Percentiles rank a stretch among this genome's conserved stretches.
Evolutionary conservation across 2,888 invertebrate genomes (phyloP).

Genomic region (Hirtodrosophila confusa): DNA sequence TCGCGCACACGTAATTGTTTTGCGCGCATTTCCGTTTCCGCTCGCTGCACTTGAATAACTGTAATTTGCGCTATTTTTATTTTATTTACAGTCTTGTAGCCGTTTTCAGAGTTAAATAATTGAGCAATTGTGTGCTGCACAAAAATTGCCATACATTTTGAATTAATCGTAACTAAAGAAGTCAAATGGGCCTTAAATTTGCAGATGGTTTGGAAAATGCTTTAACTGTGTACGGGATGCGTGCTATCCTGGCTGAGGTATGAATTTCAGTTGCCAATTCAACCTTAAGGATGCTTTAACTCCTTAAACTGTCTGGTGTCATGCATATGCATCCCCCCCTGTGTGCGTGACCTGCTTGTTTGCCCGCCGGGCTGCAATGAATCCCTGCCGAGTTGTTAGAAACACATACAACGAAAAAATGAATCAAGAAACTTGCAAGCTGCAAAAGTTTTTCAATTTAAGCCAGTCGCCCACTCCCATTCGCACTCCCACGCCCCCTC

Average conservation of each 20-base stretch:
- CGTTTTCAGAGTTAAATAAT: constrained; percentile 43
- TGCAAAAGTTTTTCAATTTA: constrained; percentile 76
- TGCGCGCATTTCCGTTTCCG: constrained; percentile 77
- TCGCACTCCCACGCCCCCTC: not conserved
- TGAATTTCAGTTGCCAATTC: constrained; percentile 15
- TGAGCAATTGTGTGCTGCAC: constrained; percentile 37
- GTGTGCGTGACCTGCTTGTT: constrained; percentile 33
- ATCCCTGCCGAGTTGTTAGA: constrained; percentile 54
- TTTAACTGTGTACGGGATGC: not conserved
- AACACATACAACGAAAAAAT: constrained; percentile 32
- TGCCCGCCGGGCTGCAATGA: constrained; percentile 54
- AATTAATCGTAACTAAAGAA: not conserved
- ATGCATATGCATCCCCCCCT: constrained; percentile 28
- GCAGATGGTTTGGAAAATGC: constrained; percentile 1
- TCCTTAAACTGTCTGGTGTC: constrained; percentile 18
- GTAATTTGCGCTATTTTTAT: constrained; percentile 70
- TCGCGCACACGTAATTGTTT: constrained; percentile 66
- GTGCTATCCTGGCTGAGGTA: no score
- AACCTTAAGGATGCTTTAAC: constrained; percentile 28
- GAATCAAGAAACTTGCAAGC: constrained; percentile 63
- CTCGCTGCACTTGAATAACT: constrained; percentile 70
- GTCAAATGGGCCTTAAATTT: not conserved
- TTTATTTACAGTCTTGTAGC: constrained; percentile 53
- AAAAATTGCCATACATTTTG: constrained; percentile 28
- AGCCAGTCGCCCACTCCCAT: constrained; percentile 33